phyloP scores from a whole-genome alignment of 2,888 invertebrate genomes.

The Lochmaea capreae region DNA sequence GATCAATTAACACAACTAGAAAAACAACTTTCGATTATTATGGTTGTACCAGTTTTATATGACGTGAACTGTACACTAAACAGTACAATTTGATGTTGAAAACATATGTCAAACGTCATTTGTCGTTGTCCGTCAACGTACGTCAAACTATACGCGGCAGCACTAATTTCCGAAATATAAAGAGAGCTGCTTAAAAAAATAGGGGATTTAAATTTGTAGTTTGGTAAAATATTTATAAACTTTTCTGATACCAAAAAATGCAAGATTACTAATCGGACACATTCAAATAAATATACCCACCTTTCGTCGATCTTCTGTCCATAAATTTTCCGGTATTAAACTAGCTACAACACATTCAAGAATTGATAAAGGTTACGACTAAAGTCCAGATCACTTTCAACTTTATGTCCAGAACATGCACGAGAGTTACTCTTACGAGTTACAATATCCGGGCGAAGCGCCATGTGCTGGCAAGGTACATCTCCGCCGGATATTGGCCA shows the following conservation, averaged over 20 bases:
- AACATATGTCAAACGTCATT: too few relatives aligned
- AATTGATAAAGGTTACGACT: conserved; percentile 42
- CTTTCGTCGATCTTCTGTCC: not conserved
- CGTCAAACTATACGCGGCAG: too few relatives aligned
- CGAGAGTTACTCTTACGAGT: conserved; percentile 55
- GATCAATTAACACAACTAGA: too few relatives aligned
- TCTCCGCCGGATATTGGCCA: conserved; percentile 64
- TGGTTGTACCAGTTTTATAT: too few relatives aligned
- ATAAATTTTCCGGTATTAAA: conserved; percentile 18
- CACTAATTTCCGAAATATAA: too few relatives aligned
- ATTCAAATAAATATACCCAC: not conserved
- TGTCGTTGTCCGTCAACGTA: too few relatives aligned
- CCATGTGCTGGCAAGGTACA: conserved; percentile 47
- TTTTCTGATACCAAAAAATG: not conserved
- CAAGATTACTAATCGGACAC: not conserved
- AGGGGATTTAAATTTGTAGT: not conserved
- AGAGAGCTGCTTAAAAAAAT: too few relatives aligned
- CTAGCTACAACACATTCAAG: conserved; percentile 21
- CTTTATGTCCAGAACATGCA: conserved; percentile 56
- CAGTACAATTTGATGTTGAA: too few relatives aligned
- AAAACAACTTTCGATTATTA: too few relatives aligned
- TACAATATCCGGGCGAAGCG: conserved; percentile 62
- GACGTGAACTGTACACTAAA: too few relatives aligned
- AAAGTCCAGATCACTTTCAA: conserved; percentile 44
- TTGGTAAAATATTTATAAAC: not conserved